These are phyloP conservation scores for Bryconaethiops microstoma DNA, from an alignment of 2,797 vertebrate species.

Conservation along the genomic window DNA sequence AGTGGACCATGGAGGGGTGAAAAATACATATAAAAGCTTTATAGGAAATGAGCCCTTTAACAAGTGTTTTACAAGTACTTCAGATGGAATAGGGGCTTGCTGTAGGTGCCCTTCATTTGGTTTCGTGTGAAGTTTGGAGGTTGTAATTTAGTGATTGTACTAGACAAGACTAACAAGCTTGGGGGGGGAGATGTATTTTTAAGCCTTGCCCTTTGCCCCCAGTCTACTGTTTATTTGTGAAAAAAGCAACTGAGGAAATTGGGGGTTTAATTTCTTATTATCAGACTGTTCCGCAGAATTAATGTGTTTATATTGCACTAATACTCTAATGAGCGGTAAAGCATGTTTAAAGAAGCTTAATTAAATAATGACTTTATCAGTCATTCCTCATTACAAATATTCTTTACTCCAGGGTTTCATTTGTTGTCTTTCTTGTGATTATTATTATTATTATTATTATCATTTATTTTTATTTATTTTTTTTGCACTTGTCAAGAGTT, in stretches of 20 bases:
- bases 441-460: no score
- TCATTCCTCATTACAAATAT: conserved; percentile 51
- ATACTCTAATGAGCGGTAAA: conserved; percentile 67
- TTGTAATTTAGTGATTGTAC: neutral
- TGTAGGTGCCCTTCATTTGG: neutral
- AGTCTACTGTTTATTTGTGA: neutral
- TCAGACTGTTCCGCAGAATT: conserved; percentile 71
- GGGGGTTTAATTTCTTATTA: neutral
- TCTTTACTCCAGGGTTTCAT: conserved; percentile 33
- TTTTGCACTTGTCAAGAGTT: neutral
- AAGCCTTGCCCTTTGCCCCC: conserved; percentile 1
- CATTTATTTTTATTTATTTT: neutral
- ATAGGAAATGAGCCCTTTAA: no score
- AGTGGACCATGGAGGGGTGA: no score
- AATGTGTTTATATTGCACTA: conserved; percentile 74
- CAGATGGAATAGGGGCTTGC: no score
- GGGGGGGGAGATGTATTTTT: neutral
- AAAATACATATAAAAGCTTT: no score
- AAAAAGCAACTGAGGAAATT: neutral
- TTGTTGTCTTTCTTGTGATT: neutral
- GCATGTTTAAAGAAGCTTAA: conserved; percentile 52
- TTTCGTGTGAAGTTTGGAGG: neutral
- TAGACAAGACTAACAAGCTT: neutral
- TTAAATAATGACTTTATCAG: neutral
- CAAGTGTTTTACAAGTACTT: no score